Base-by-base conservation (phyloP, 1,140 invertebrate genomes). In the Meloidogyne chitwoodi region DNA sequence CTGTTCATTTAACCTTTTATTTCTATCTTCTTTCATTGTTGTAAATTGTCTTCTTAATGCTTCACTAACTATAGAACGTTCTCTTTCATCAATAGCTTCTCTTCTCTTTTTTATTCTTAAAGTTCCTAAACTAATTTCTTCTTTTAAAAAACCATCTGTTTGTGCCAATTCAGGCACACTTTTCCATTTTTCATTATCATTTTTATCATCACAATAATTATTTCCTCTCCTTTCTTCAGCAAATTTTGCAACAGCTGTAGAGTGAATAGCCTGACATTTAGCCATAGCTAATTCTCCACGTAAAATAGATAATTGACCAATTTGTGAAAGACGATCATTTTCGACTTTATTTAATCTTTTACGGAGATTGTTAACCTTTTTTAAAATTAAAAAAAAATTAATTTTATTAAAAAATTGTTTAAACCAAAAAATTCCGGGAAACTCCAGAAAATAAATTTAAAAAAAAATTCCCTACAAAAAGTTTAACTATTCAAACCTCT, bases 251-350 rank as follows among this genome's bases (percentile, higher is more conserved):
- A 56, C 34, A 44, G 22, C 68, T 61, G 76, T 38, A 19, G 29
- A 31, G 4, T 70, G 44, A 24, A 44, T 67, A 3, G 41, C 61
- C 24, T 79, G 77, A 14, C 75, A 76, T 41, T 79, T 79, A 3
- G 80, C 81, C 74, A 86, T 48, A 44, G 83, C 85, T 16, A 85
- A 29, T 77, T 86, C 85, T 38, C 85, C 85, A 56, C 77, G 44
- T 19, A 83, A 48, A 66, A 85, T 83, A 22, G 80, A 78, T 41
- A 85, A 27, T 65, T 85, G 82, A 2, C 72, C 75, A 56, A 75
- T 61, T 3, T 83, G 77, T 14, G 85, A 77, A 12, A 75, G 62
- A 22, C 81, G 65, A 38, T 84, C 82, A 34, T 75, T 68, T 63
- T 87, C 85, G 0, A 75, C 69, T 65, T 72, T 70, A 14, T 66